Evolutionary conservation across 2,113 vertebrate species (phyloP), one percentile per base, ranked within the genome.

Genomic region (Quiscalus mexicanus): DNA sequence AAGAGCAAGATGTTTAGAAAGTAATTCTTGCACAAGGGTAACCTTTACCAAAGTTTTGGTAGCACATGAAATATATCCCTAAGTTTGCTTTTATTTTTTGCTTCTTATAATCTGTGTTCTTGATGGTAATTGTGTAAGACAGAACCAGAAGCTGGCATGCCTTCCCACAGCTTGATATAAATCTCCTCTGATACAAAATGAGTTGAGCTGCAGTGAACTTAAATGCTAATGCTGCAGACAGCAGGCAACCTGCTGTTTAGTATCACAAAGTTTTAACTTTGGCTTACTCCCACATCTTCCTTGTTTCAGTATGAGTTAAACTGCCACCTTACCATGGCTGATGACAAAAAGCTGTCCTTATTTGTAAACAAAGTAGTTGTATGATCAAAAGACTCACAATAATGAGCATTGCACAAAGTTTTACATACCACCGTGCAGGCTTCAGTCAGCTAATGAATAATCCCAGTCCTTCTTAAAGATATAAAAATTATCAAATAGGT

Each of bases 131-230:
- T 97, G 88, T 89, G 56, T 93, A 91, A 97, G 97, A 97, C 96
- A 97, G 96, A 97, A 91, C 60, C 95, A 96, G 94, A 96, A 93
- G 96, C 97, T 97, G 97, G 96, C 63, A 69, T 94, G 95, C 95
- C 93, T 98, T 98, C 97, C 97, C 93, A 98, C 95, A 97, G 97
- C 95, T 98, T 98, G 97, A 97, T 98, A 96, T 97, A 98, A 98
- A 97, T 98, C 96, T 97, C 84, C 94, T 93, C 96, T 97, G 97
- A 97, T 98, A 96, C 25, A 93, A 98, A 98, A 96, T 97, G 89
- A 97, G 94, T 96, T 96, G 95, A 98, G 96, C 96, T 83, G 85
- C 94, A 97, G 96, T 96, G 96, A 98, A 97, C 97, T 96, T 98
- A 98, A 98, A 98, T 97, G 97, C 93, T 98, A 97, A 97, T 97